Conservation (phyloP, 2,797 vertebrate genomes). For the Geotrypetes seraphini region DNA sequence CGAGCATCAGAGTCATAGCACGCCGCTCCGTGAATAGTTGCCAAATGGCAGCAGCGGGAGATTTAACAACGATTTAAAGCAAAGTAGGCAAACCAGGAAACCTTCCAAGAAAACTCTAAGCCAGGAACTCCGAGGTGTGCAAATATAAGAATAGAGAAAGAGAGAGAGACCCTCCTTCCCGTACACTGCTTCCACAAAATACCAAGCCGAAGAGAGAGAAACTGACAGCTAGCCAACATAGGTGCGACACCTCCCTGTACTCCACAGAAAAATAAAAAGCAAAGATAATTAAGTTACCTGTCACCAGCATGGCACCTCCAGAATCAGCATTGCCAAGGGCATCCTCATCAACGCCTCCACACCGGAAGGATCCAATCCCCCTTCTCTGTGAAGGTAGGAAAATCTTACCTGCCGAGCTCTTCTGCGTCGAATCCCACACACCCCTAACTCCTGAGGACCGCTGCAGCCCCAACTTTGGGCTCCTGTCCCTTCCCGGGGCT, state of each 20-base stretch:
- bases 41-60: too few species aligned
- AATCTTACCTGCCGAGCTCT: conserved; percentile 11
- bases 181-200: neutral
- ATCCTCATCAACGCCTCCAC: neutral
- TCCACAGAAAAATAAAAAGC: too few species aligned
- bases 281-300: too few species aligned
- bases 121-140: too few species aligned
- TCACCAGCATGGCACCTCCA: too few species aligned
- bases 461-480: conserved; percentile 10
- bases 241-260: neutral
- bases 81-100: too few species aligned
- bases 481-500: neutral
- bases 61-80: too few species aligned
- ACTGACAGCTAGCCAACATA: neutral
- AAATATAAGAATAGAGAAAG: too few species aligned
- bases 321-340: neutral
- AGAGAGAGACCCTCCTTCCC: too few species aligned
- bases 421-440: too few species aligned
- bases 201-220: neutral
- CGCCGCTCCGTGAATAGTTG: too few species aligned
- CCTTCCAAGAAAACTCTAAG: neutral
- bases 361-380: neutral
- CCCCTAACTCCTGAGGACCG: neutral
- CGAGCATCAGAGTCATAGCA: too few species aligned
- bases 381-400: neutral